These are phyloP conservation scores for Ctenodactylus gundi DNA, from an alignment of 2,113 vertebrate genomes.

Conservation along the genomic window DNA sequence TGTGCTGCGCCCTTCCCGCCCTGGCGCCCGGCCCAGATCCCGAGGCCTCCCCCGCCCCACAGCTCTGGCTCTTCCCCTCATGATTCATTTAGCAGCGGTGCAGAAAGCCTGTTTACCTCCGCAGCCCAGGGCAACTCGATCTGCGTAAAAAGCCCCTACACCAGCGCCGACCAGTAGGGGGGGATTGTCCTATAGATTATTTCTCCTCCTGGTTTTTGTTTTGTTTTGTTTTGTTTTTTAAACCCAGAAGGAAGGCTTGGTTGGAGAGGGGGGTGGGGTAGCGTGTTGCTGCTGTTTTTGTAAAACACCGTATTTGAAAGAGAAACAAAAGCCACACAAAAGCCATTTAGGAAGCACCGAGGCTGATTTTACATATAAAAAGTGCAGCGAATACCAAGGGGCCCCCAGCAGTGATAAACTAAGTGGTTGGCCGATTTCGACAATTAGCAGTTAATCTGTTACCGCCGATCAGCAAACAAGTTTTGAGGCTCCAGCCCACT, in stretches of 20 bases:
- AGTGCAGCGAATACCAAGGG: conserved; percentile 65
- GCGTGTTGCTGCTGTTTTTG: conserved; percentile 70
- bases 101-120: conserved; percentile 55
- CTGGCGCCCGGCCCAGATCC: conserved; percentile 22
- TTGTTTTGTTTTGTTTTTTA: conserved; percentile 53
- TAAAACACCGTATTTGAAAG: conserved; percentile 66
- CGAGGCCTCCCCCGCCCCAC: conserved; percentile 13
- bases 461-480: conserved; percentile 74
- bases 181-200: conserved; percentile 76
- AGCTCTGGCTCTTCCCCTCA: neutral
- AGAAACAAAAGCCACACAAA: conserved; percentile 73
- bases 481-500: conserved; percentile 61
- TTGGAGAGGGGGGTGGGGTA: conserved; percentile 67
- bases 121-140: conserved; percentile 35
- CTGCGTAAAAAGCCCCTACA: conserved; percentile 57
- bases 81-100: conserved; percentile 56
- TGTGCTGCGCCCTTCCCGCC: neutral
- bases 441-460: conserved; percentile 81
- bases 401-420: conserved; percentile 74
- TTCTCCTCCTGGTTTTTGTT: conserved; percentile 59
- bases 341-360: conserved; percentile 59
- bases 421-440: conserved; percentile 72
- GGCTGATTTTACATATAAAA: conserved; percentile 74
- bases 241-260: conserved; percentile 51
- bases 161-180: conserved; percentile 57